Base-by-base conservation (phyloP, 1,140 invertebrate species). In the Tetranychus cinnabarinus region DNA sequence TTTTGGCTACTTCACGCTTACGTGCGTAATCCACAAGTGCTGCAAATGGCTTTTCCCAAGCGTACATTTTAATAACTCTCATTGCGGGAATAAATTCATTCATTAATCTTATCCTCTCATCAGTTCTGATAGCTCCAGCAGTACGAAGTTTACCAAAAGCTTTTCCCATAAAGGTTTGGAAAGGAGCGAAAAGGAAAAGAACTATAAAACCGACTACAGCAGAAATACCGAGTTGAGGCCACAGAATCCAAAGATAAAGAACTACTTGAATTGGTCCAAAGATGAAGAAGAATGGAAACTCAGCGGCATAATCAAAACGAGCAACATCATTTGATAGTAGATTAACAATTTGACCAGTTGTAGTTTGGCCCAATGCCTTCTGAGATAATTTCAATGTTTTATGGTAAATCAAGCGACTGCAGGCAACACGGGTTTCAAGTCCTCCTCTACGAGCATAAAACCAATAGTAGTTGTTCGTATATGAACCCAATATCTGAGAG, bases 41-140 rank as follows among this genome's bases (percentile, higher is more conserved):
- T 46, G 79, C 76, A 68, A 88, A 88, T 0, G 83, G 79, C 66
- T 79, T 79, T 70, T 88, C 86, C 86, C 86, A 88, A 2, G 83
- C 81, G 66, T 88, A 88, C 68, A 68, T 69, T 37, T 68, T 93
- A 61, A 92, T 84, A 34, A 89, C 82, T 72, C 88, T 81, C 67
- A 92, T 87, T 1, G 86, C 87, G 55, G 80, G 79, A 33, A 93
- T 81, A 15, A 92, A 85, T 74, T 92, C 88, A 69, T 85, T 88
- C 85, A 91, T 90, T 2, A 65, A 39, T 47, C 64, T 31, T 8
- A 65, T 55, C 15, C 64, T 36, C 36, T 65, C 64, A 52, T 65
- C 64, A 4, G 64, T 65, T 13, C 58, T 45, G 10, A 63, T 58
- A 10, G 64, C 64, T 23, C 62, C 58, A n/a, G 60, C 31, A 7